A percentile compares a stretch with the other conserved stretches of the same genome.
These are phyloP conservation scores for Coregonus sp. DNA, from an alignment of 2,797 vertebrate species.

Conservation along the genomic window DNA sequence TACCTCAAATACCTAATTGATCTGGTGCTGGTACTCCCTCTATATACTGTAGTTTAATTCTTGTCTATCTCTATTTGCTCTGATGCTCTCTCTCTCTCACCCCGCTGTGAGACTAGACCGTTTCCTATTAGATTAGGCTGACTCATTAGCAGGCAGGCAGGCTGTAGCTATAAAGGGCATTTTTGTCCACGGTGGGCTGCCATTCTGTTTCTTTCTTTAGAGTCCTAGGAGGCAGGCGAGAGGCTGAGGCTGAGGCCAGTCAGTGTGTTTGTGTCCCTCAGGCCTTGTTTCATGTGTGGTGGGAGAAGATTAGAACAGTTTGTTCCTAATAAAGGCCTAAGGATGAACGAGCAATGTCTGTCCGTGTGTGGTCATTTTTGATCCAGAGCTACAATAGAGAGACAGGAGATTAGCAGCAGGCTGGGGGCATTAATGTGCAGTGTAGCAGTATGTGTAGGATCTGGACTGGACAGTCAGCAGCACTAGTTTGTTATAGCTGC, in stretches of 20 bases:
- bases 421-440: neutral
- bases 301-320: constrained; percentile 23
- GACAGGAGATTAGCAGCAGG: constrained; percentile 47
- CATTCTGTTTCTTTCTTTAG: neutral
- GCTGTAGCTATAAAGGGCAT: neutral
- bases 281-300: constrained; percentile 8
- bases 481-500: no score
- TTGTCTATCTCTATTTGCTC: no score
- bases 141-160: neutral
- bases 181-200: neutral
- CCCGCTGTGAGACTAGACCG: neutral
- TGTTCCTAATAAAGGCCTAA: constrained; percentile 12
- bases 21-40: no score
- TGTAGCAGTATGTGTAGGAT: no score
- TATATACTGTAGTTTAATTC: no score
- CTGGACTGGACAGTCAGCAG: no score
- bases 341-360: neutral
- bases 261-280: constrained; percentile 19
- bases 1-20: no score
- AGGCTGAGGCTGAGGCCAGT: constrained; percentile 3
- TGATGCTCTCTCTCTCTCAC: no score
- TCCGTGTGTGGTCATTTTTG: constrained; percentile 23
- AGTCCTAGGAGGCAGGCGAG: constrained; percentile 13
- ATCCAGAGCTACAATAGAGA: constrained; percentile 42
- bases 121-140: constrained; percentile 9